Conservation (phyloP, 2,797 vertebrate genomes). For the Sebastes vulpes region DNA sequence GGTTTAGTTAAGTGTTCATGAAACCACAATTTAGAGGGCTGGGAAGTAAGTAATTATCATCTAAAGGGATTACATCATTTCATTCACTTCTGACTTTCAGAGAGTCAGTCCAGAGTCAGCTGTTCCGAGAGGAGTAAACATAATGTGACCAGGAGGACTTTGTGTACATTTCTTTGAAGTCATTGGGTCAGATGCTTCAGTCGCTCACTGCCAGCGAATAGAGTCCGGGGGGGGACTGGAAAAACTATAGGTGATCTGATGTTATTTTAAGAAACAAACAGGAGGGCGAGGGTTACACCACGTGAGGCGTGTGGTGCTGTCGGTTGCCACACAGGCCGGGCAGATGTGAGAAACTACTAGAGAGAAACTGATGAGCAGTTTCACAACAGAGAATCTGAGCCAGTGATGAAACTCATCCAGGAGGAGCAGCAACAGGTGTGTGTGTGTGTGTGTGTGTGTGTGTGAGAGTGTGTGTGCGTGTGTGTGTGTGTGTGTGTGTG, state of each 20-base stretch:
- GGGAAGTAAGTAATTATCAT: neutral
- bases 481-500: slow-evolving; percentile 65
- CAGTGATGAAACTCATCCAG: slow-evolving; percentile 84
- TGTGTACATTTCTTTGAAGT: slow-evolving; percentile 46
- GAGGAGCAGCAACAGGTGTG: slow-evolving; percentile 87
- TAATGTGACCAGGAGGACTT: slow-evolving; percentile 34
- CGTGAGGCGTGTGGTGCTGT: slow-evolving; percentile 68
- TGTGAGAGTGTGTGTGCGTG: slow-evolving; percentile 18
- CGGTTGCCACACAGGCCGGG: slow-evolving; percentile 53
- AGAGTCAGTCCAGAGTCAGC: slow-evolving; percentile 11
- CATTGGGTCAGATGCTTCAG: slow-evolving; percentile 65
- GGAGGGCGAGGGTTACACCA: slow-evolving; percentile 77
- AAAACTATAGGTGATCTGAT: slow-evolving; percentile 79
- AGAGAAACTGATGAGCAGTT: slow-evolving; percentile 61
- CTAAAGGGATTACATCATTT: slow-evolving; percentile 12
- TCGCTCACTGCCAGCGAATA: slow-evolving; percentile 37
- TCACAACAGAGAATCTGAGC: slow-evolving; percentile 79
- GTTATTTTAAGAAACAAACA: slow-evolving; percentile 89
- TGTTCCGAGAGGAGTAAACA: slow-evolving; percentile 27
- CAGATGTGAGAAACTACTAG: slow-evolving; percentile 56
- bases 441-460: slow-evolving; percentile 18
- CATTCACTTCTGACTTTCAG: slow-evolving; percentile 23
- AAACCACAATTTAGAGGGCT: neutral
- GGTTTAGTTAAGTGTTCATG: neutral
- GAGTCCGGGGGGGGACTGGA: slow-evolving; percentile 44